phyloP scores from a whole-genome alignment of 2,888 invertebrate genomes.

The Tineola bisselliella region DNA sequence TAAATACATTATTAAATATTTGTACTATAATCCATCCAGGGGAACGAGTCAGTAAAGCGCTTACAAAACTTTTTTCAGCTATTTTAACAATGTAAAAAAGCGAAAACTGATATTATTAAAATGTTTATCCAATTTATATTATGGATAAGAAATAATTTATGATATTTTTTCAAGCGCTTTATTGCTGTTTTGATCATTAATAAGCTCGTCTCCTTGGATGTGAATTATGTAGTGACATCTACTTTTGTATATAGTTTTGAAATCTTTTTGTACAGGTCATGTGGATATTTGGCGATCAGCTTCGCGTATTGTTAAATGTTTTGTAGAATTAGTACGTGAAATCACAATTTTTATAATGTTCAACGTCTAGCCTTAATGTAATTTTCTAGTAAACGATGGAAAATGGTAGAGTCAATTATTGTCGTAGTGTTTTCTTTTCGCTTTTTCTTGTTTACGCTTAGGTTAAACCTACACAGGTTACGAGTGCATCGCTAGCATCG shows the following conservation, averaged over 20 bases:
- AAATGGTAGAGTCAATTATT: conserved; percentile 6
- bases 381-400: not conserved
- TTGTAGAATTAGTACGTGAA: not conserved
- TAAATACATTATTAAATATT: not conserved
- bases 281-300: conserved; percentile 67
- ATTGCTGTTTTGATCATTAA: too few relatives aligned
- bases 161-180: too few relatives aligned
- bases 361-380: not conserved
- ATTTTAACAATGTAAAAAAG: too few relatives aligned
- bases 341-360: not conserved
- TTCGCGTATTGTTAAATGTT: conserved; percentile 38
- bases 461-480: not conserved
- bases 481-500: conserved; percentile 54
- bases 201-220: too few relatives aligned
- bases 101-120: too few relatives aligned
- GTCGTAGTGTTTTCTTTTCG: not conserved
- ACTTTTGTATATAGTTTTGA: conserved; percentile 49
- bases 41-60: too few relatives aligned
- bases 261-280: conserved; percentile 57
- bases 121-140: too few relatives aligned
- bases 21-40: not conserved
- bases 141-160: too few relatives aligned
- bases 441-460: not conserved
- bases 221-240: conserved; percentile 19
- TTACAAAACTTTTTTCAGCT: too few relatives aligned